A percentile compares a stretch with the other conserved stretches of the same genome.
phyloP scores from a whole-genome alignment of 2,113 vertebrate genomes.

The Malurus elegans region DNA sequence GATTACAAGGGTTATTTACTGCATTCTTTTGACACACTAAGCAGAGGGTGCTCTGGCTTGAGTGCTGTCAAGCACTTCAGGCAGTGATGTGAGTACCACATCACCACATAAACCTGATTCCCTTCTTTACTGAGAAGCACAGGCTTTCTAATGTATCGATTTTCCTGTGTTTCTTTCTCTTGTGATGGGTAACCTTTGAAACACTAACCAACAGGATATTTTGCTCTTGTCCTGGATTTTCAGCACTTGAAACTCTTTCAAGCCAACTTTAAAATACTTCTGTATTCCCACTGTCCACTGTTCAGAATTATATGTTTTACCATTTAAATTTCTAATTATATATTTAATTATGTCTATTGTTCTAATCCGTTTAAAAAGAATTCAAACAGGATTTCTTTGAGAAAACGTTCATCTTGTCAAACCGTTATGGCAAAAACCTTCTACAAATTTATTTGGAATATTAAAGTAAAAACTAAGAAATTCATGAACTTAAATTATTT shows the following conservation, averaged over 20 bases:
- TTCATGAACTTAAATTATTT: neutral
- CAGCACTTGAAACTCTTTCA: neutral
- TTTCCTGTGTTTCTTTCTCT: neutral
- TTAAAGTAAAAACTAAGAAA: neutral
- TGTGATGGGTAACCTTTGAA: neutral
- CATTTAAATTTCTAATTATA: neutral
- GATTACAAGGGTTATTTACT: neutral
- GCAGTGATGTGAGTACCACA: neutral
- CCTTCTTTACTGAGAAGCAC: neutral
- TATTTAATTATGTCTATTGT: neutral
- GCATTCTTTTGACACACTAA: neutral
- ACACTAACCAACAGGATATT: neutral
- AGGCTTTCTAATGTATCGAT: neutral
- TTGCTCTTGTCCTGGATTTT: neutral
- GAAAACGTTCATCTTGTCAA: neutral
- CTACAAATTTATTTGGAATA: neutral
- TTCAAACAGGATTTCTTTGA: neutral
- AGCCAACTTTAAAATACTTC: neutral
- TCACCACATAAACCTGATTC: neutral
- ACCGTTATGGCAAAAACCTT: neutral
- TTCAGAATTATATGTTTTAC: neutral
- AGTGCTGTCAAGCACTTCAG: neutral
- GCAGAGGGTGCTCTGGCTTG: neutral
- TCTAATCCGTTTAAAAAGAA: neutral
- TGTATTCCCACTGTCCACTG: neutral